Conservation (phyloP, 2,113 vertebrate genomes). For the Atherinomorus stipes region DNA sequence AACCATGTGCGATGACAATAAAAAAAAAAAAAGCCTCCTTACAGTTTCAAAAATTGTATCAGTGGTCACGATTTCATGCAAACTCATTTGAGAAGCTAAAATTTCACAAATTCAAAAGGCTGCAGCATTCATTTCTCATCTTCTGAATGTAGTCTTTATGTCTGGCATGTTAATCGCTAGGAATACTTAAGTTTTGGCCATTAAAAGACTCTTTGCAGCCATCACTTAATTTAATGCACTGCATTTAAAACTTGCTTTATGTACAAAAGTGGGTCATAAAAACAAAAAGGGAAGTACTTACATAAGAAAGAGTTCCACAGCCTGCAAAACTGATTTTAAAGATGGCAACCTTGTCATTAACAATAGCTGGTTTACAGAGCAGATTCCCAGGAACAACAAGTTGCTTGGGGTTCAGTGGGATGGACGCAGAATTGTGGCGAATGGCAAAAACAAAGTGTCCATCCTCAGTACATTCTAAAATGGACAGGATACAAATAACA, state of each 20-base stretch:
- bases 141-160: too few relatives aligned
- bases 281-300: slow-evolving; percentile 53
- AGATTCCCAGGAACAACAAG: slow-evolving; percentile 55
- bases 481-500: background rate
- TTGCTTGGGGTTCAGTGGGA: slow-evolving; percentile 57
- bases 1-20: too few relatives aligned
- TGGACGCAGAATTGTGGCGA: slow-evolving; percentile 21
- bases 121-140: too few relatives aligned
- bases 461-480: slow-evolving; percentile 76
- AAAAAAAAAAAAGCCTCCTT: too few relatives aligned
- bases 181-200: background rate
- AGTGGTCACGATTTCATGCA: too few relatives aligned
- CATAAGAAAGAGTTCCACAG: slow-evolving; percentile 76
- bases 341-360: slow-evolving; percentile 67
- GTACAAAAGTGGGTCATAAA: too few relatives aligned
- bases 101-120: too few relatives aligned
- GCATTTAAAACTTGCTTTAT: background rate
- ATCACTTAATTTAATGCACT: rapidly evolving
- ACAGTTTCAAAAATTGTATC: too few relatives aligned
- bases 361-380: slow-evolving; percentile 68
- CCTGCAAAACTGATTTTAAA: slow-evolving; percentile 78
- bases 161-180: too few relatives aligned
- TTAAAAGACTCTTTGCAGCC: background rate
- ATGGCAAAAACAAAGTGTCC: slow-evolving; percentile 78
- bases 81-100: too few relatives aligned